Conservation (phyloP, 2,888 invertebrate genomes). For the Tolmerus cingulatus region DNA sequence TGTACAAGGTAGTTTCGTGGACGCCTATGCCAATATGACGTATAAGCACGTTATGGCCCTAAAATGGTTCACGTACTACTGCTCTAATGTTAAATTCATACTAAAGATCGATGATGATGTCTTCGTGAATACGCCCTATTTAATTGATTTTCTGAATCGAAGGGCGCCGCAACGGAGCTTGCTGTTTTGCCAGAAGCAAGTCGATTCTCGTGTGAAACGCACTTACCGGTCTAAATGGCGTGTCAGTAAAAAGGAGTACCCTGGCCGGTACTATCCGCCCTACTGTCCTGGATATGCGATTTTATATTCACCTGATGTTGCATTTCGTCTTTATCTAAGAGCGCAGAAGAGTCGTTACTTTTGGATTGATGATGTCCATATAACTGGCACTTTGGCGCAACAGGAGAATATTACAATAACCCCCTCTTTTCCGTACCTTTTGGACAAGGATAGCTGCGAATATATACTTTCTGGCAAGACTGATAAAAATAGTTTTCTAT, state of each 20-base stretch:
- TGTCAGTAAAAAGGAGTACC: slow-evolving; percentile 74
- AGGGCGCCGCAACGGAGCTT: slow-evolving; percentile 63
- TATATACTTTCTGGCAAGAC: slow-evolving; percentile 46
- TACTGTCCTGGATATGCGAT: slow-evolving; percentile 81
- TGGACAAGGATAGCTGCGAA: slow-evolving; percentile 49
- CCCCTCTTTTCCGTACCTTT: slow-evolving; percentile 54
- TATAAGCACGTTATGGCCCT: slow-evolving; percentile 85
- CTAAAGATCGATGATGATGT: slow-evolving; percentile 83
- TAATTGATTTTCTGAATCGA: slow-evolving; percentile 66
- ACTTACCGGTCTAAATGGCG: slow-evolving; percentile 79
- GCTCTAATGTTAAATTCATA: slow-evolving; percentile 72
- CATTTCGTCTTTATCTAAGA: slow-evolving; percentile 67
- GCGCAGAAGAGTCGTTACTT: slow-evolving; percentile 74
- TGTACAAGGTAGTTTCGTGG: slow-evolving; percentile 78
- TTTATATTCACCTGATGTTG: slow-evolving; percentile 72
- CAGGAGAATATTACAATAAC: slow-evolving; percentile 66
- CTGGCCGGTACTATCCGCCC: slow-evolving; percentile 71
- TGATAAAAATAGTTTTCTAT: slow-evolving; percentile 55
- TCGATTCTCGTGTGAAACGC: slow-evolving; percentile 67
- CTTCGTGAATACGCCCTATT: slow-evolving; percentile 73
- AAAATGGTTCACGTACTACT: slow-evolving; percentile 78
- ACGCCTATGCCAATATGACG: slow-evolving; percentile 82
- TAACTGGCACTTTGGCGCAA: slow-evolving; percentile 73
- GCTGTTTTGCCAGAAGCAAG: slow-evolving; percentile 70
- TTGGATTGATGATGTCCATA: slow-evolving; percentile 85